Base-by-base conservation (phyloP, 2,113 vertebrate species). In the Carassius gibelio region DNA sequence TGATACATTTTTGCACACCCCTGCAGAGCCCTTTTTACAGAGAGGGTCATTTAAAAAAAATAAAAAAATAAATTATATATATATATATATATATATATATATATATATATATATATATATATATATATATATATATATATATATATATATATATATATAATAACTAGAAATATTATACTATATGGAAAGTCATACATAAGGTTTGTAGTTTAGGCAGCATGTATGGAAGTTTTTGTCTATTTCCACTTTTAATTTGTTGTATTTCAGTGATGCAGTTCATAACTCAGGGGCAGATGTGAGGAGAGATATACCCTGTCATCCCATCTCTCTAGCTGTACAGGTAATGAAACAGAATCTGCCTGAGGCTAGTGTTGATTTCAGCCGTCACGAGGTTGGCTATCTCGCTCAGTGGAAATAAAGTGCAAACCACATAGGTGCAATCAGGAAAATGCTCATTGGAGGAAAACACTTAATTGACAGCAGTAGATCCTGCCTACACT, bases 281-380 rank as follows among this genome's bases (percentile, higher is more conserved):
- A 74, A 57, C n/a, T 81, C 36, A 38, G 68, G 19, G 84, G 57
- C 68, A 81, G 52, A 59, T 62, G 55, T 57, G 21, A 34, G 68
- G 77, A 61, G 36, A 85, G 52, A 62, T 64, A 38, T 64, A 62
- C 64, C n/a, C 34, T 71, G 48, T 78, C 76, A n/a, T 14, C 52
- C 62, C 64, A 75, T 86, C 69, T 57, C 26, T 79, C 50, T 69
- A 69, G 74, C 55, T 75, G 79, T 42, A 66, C 50, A 15, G n/a
- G 11, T 34, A 71, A 83, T 34, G 10, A 17, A 72, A 72, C 81
- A 82, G 30, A 71, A 36, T 82, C 50, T 13, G 81, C 81, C 81
- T 42, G 30, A 72, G 81, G 81, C 26, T 8, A 82, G 42, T 36
- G 26, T 55, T 55, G 64, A 82, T n/a, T 72, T 50, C 81, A 82